Conservation (phyloP, 30 jellyfish, hydroid and myxozoan species). For the Cassiopea xamachana region DNA sequence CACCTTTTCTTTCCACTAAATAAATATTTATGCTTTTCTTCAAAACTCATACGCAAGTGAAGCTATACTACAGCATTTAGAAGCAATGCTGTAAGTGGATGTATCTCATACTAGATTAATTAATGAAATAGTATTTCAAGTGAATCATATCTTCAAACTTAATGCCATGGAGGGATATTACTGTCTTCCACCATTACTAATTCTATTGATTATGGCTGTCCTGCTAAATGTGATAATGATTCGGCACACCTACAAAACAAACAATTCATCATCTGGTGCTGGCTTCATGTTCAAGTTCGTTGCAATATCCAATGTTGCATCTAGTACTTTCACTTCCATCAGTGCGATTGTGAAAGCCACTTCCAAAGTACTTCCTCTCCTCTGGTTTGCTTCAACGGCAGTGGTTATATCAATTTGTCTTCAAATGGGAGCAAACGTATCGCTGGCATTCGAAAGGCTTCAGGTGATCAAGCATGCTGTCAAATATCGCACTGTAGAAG, state of each 20-base stretch:
- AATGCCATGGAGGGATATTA: background rate
- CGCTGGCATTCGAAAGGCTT: background rate
- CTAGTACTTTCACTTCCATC: background rate
- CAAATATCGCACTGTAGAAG: background rate
- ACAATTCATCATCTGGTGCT: background rate
- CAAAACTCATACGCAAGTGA: no score
- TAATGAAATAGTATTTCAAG: background rate
- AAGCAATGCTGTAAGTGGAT: background rate
- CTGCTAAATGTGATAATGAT: background rate
- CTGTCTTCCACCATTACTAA: background rate
- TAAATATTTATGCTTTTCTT: no score
- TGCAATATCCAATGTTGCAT: background rate
- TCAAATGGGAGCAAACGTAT: background rate
- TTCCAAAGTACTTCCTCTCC: background rate
- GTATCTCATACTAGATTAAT: background rate
- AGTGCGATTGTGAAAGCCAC: background rate
- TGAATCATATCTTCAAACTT: background rate
- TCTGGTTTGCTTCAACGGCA: background rate
- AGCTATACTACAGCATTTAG: no score
- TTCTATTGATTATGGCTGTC: background rate
- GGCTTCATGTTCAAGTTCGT: background rate
- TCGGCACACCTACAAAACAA: background rate
- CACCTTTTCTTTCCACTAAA: no score
- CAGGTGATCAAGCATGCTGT: background rate
- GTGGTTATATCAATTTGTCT: background rate